Evolutionary conservation across 2,888 invertebrate species (phyloP), one percentile per base, ranked within the genome.

Genomic region (Plebejus argus): DNA sequence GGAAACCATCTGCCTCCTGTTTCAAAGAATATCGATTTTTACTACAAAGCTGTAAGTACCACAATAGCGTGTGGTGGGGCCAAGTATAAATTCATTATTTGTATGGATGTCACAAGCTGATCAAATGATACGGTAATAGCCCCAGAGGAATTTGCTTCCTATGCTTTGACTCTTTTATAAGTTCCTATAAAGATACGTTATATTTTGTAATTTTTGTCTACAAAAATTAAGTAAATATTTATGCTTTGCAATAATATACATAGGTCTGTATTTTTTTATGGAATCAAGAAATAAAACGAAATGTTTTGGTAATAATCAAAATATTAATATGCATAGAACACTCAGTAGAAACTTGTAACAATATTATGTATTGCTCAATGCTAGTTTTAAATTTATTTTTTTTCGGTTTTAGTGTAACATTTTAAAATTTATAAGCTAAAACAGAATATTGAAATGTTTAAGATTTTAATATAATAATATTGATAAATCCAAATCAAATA

Each of bases 21-120:
- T 18, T 33, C 35, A 56, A 35, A 8, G 56, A 39, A 77, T 70
- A 53, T 15, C 56, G 10, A 6, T 39, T 15, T 23, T 3, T 77
- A 71, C 3, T 3, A 0, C 7, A 20, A 10, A 1, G 20, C 8
- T 18, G 56, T 77, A 70, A 71, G 70, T 20, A 23, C 56, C 39
- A 72, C 53, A 35, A 77, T 20, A 23, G 72, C 5, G n/a, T 61
- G 61, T 33, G 15, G 53, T 61, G 76, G 61, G 75, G 61, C 28
- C 18, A 70, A 75, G 66, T 61, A 80, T 82, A 79, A 81, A 82
- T 81, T 82, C 83, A 84, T 85, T 85, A 85, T 86, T 86, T 85
- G 84, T 81, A 77, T 82, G 81, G 78, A 79, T 77, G 79, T 79
- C 77, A 81, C 80, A 82, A 84, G 86, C 84, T 85, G 85, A 83